Evolutionary conservation across 2,113 vertebrate genomes (phyloP).

Genomic region (Rhipidura dahli): DNA sequence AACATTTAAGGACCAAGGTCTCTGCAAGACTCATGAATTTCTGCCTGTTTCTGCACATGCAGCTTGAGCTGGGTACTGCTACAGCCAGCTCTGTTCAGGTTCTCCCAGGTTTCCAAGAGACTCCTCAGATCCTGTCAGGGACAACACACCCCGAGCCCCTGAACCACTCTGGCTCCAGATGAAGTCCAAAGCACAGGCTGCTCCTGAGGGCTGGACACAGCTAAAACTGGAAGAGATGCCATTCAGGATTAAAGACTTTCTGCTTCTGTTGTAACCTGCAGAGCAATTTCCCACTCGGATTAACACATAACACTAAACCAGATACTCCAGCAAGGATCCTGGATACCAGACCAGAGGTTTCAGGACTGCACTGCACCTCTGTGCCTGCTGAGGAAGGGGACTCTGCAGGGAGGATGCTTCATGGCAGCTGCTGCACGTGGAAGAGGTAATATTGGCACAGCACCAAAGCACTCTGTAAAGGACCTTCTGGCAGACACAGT

Average conservation of each 20-base stretch:
- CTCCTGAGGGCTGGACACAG: background rate
- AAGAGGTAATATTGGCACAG: background rate
- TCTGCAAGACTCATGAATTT: background rate
- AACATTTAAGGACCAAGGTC: background rate
- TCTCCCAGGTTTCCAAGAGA: background rate
- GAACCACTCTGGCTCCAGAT: background rate
- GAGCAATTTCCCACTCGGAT: rapidly evolving
- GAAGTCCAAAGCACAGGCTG: background rate
- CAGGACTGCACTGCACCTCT: background rate
- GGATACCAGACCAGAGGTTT: background rate
- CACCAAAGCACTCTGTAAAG: too few species aligned
- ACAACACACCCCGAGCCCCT: background rate
- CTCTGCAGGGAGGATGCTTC: background rate
- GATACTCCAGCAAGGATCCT: background rate
- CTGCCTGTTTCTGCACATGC: background rate
- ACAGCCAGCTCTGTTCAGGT: background rate
- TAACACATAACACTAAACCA: background rate
- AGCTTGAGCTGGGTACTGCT: background rate
- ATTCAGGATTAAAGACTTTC: background rate
- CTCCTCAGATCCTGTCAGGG: background rate
- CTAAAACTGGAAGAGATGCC: background rate
- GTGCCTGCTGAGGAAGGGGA: background rate
- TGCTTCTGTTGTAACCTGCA: background rate
- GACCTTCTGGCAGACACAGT: background rate
- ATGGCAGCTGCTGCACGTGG: background rate